Base-by-base conservation (phyloP, 2,113 vertebrate species). In the Falco punctatus region DNA sequence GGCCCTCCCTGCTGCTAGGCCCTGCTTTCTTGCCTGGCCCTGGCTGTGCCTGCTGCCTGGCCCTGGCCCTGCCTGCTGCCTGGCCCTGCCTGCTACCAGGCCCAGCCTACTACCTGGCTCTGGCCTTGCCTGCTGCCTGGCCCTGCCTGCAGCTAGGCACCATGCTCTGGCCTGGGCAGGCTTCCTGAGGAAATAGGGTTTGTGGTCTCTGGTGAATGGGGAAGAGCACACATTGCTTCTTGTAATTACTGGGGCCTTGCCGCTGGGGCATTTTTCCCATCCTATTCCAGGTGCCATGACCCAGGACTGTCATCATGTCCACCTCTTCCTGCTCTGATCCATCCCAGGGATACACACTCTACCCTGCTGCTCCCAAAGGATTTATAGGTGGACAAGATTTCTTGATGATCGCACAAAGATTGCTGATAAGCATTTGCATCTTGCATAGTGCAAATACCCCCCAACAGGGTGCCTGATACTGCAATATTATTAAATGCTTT, bases 131-230 rank as follows among this genome's bases (percentile, higher is more conserved):
- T 23, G 58, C n/a, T 15, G 8, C 65, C 44, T 28, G n/a, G 1
- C 42, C 26, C 79, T 90, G 64, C 69, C 54, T 13, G 61, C 70
- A 65, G 65, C 46, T 58, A 23, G 38, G 44, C 44, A 10, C 33
- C 28, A 32, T 23, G 12, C 30, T n/a, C 64, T 28, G 40, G 73
- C 74, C n/a, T 4, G 3, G 21, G 23, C 44, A 4, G 15, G 7
- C 15, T 2, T 20, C 57, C 48, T 7, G 21, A 26, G 65, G 32
- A 38, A n/a, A 5, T 0, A 4, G 8, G 19, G 62, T 2, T 7
- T 4, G 13, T 22, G 49, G n/a, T 26, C 42, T 7, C 24, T 1
- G 18, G 8, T 5, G 6, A 4, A 3, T 16, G 7, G 16, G 49
- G 42, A 44, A 23, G n/a, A 35, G 59, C 38, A 32, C 55, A 5